phyloP scores from a whole-genome alignment of 2,888 invertebrate genomes.

The Cosmopolites sordidus region DNA sequence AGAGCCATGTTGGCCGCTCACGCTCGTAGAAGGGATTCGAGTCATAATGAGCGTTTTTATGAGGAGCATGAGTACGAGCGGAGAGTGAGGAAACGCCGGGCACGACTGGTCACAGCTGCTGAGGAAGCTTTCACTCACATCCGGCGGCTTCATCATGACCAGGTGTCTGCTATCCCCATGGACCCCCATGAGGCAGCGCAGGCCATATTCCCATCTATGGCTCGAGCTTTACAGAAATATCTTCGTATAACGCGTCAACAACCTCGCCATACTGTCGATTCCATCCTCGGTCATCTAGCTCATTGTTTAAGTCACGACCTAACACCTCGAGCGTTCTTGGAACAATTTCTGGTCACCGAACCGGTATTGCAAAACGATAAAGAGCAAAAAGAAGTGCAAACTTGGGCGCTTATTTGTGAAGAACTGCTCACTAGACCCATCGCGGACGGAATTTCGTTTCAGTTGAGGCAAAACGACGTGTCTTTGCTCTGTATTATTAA shows the following conservation, averaged over 20 bases:
- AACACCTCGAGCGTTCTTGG: constrained; percentile 90
- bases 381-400: constrained; percentile 76
- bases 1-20: constrained; percentile 68
- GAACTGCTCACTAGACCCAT: constrained; percentile 84
- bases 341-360: constrained; percentile 83
- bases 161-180: constrained; percentile 77
- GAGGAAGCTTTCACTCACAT: constrained; percentile 99
- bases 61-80: constrained; percentile 97
- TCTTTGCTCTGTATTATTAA: constrained; percentile 84
- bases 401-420: constrained; percentile 95
- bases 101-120: constrained; percentile 85
- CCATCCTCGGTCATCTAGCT: constrained; percentile 85
- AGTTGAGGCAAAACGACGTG: constrained; percentile 88
- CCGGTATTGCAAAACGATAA: constrained; percentile 83
- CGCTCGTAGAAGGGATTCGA: constrained; percentile 80
- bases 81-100: constrained; percentile 84
- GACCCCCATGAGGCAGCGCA: constrained; percentile 96
- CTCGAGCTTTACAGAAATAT: constrained; percentile 93
- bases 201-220: constrained; percentile 95
- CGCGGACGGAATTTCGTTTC: constrained; percentile 79
- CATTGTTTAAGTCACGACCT: constrained; percentile 90
- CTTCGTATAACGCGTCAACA: constrained; percentile 93
- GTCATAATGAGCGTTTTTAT: constrained; percentile 96
- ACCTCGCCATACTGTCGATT: constrained; percentile 91
- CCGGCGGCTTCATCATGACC: constrained; percentile 69